Evolutionary conservation across 92 coral and sea anemone genomes (phyloP), one percentile per base, ranked within the genome.

Genomic region (Paramuricea clavata): DNA sequence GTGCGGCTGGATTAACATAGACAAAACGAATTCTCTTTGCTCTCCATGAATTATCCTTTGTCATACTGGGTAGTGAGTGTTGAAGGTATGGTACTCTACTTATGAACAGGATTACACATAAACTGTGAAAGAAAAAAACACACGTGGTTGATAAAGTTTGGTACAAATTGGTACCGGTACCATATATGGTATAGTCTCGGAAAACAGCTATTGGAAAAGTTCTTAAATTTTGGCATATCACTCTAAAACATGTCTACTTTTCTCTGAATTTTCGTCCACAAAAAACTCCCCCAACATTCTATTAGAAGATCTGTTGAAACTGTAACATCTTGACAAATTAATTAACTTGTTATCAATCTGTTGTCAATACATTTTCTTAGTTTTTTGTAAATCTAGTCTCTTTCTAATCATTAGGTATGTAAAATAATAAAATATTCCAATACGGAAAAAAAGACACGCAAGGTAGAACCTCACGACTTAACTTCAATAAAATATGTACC

Each of bases 71-170:
- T 17, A 75, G 79, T 25, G 92, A 86, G 78, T 90, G 93, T 70
- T 92, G 81, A 39, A 91, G 86, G 26, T 85, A 74, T 65, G 84
- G 73, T n/a, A 83, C 93, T 86, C 85, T 89, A 30, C 65, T 89
- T 2, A 93, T 88, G 54, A 97, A 94, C 35, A 94, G 88, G 34
- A 97, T 70, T 31, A 92, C 98, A 81, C 99, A 97, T 27, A 97
- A 83, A 57, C 99, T 97, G 82, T 25, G 73, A 60, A 28, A 77
- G n/a, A 56, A 25, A 80, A 72, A 52, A 2, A 52, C 62, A 8
- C 44, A 39, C 4, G 44, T 39, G 4, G 44, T 10, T 4, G 10
- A 39, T 39, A 4, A 39, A 39, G 44, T 39, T n/a, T n/a, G n/a
- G n/a, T n/a, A n/a, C n/a, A n/a, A n/a, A n/a, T n/a, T n/a, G n/a